These are phyloP conservation scores for Eristalis intricaria DNA, from an alignment of 2,888 invertebrate genomes.

Conservation along the genomic window DNA sequence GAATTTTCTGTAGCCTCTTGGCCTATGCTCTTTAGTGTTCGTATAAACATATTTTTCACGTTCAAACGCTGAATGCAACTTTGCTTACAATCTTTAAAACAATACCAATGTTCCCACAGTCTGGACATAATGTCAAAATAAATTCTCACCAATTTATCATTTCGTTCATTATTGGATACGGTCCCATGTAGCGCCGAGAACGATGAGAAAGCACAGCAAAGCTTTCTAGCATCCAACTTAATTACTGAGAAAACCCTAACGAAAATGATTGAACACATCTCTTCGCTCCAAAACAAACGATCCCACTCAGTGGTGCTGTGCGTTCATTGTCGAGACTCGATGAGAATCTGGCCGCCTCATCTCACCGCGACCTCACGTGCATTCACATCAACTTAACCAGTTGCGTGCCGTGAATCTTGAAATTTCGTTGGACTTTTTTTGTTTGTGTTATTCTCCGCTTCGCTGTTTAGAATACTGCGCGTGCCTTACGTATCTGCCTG, in stretches of 20 bases:
- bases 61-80: too few species aligned
- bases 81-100: too few species aligned
- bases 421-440: background rate
- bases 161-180: background rate
- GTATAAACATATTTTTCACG: too few species aligned
- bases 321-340: constrained; percentile 56
- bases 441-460: background rate
- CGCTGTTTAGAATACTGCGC: constrained; percentile 5
- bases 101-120: background rate
- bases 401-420: constrained; percentile 55
- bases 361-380: background rate
- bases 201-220: constrained; percentile 7
- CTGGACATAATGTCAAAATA: background rate
- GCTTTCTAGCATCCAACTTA: constrained; percentile 42
- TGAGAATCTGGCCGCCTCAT: background rate
- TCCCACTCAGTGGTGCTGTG: constrained; percentile 9
- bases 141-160: background rate
- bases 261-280: constrained; percentile 23
- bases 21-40: too few species aligned
- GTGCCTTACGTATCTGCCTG: constrained; percentile 10
- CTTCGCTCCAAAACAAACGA: constrained; percentile 36
- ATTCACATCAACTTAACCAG: constrained; percentile 3
- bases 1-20: too few species aligned
- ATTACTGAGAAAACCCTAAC: constrained; percentile 25
- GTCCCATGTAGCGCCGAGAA: background rate